Percentiles rank a stretch among this genome's conserved stretches.
Evolutionary conservation across 1,140 invertebrate genomes (phyloP).

Genomic region (Radopholus similis): DNA sequence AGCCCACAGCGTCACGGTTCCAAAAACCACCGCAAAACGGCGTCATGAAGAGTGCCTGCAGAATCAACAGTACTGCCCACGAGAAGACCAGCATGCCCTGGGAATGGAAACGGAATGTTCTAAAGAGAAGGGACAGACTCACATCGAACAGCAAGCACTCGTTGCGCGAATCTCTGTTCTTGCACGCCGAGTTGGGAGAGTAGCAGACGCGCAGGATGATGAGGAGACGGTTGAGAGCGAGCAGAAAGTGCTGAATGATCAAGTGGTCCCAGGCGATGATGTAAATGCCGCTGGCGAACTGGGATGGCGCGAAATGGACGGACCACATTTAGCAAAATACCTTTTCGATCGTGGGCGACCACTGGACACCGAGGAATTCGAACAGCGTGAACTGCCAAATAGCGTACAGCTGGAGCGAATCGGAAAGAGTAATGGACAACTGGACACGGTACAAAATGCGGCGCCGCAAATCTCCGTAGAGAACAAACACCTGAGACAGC

Average conservation of each 20-base stretch:
- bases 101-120: background rate
- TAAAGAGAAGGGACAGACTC: background rate
- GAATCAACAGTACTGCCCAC: background rate
- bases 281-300: constrained; percentile 19
- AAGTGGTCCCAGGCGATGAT: constrained; percentile 20
- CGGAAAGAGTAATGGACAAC: constrained; percentile 16
- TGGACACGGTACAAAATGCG: constrained; percentile 11
- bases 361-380: constrained; percentile 1
- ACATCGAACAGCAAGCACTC: constrained; percentile 7
- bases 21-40: constrained; percentile 5
- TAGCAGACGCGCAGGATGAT: constrained; percentile 9
- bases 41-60: constrained; percentile 5
- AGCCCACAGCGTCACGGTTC: constrained; percentile 2
- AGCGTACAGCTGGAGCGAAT: constrained; percentile 16
- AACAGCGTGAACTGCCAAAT: constrained; percentile 18
- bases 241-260: constrained; percentile 18
- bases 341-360: background rate
- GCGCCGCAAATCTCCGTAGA: constrained; percentile 7
- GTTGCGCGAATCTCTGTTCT: background rate
- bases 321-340: background rate
- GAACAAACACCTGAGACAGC: constrained; percentile 8
- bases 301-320: background rate
- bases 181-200: background rate
- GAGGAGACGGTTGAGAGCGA: constrained; percentile 13
- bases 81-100: constrained; percentile 5